phyloP scores from a whole-genome alignment of 2,113 vertebrate species.

The Neolamprologus sp. region DNA sequence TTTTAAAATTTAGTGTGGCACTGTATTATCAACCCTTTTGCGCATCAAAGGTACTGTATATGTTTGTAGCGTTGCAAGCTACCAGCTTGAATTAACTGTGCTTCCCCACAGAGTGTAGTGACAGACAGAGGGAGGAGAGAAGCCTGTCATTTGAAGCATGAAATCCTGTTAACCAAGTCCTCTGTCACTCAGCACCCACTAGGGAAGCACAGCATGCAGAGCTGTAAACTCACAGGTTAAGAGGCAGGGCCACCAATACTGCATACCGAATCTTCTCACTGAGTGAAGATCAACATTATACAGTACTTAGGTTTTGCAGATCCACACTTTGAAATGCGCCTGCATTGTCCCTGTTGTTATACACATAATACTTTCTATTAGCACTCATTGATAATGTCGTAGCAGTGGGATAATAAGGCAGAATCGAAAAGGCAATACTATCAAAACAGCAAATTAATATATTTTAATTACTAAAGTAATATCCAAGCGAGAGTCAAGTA shows the following conservation, averaged over 20 bases:
- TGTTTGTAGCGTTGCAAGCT: slow-evolving; percentile 8
- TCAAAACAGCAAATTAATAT: not conserved
- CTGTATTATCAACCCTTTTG: not conserved
- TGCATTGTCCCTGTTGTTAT: not conserved
- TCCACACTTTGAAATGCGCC: not conserved
- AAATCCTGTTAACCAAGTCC: slow-evolving; percentile 56
- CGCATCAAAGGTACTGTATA: not conserved
- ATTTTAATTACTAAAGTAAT: not conserved
- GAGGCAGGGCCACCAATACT: slow-evolving; percentile 13
- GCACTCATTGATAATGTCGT: not conserved
- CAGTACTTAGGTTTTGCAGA: slow-evolving; percentile 1
- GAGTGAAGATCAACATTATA: slow-evolving; percentile 1
- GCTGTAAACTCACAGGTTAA: slow-evolving; percentile 45
- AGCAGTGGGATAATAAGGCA: not conserved
- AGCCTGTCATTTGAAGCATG: slow-evolving; percentile 49
- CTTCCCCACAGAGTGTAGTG: slow-evolving; percentile 8
- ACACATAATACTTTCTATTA: not conserved
- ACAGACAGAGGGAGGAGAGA: slow-evolving; percentile 24
- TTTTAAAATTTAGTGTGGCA: not conserved
- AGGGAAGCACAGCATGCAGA: slow-evolving; percentile 8
- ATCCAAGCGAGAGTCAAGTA: not conserved
- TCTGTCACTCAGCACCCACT: slow-evolving; percentile 44
- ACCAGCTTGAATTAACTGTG: slow-evolving; percentile 17
- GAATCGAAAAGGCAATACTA: not conserved
- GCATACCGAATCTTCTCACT: not conserved